phyloP scores from a whole-genome alignment of 64 coral and sea anemone species.

The Exaiptasia diaphana region DNA sequence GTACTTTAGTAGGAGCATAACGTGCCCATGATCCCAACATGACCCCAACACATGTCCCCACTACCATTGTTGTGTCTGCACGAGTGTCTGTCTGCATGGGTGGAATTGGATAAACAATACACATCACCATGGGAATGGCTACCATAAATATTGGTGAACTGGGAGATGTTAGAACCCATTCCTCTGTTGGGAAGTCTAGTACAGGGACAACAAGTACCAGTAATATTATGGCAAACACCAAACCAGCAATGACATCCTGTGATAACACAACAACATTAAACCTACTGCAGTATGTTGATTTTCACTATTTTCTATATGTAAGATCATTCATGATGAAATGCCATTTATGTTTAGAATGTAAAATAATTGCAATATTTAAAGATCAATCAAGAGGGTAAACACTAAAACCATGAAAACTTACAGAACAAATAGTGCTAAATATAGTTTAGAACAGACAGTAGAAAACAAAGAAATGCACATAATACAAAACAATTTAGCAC shows the following conservation, averaged over 20 bases:
- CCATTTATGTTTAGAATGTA: no score
- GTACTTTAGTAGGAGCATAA: slow-evolving; percentile 37
- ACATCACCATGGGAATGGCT: slow-evolving; percentile 63
- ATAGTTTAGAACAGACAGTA: no score
- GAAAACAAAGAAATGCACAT: no score
- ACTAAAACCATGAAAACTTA: no score
- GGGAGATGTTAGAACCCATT: slow-evolving; percentile 73
- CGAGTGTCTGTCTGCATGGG: slow-evolving; percentile 62
- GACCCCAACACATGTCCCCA: slow-evolving; percentile 55
- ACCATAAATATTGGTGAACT: slow-evolving; percentile 74
- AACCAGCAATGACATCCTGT: slow-evolving; percentile 77
- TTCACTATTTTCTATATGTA: no score
- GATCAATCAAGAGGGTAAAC: no score
- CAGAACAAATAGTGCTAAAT: no score
- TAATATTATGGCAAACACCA: slow-evolving; percentile 47
- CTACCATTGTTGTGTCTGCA: slow-evolving; percentile 71
- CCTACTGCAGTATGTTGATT: no score
- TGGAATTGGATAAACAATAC: slow-evolving; percentile 68
- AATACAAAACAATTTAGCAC: no score
- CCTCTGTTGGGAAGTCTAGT: slow-evolving; percentile 54
- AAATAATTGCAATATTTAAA: no score
- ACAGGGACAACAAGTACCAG: slow-evolving; percentile 60
- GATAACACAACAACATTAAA: neutral
- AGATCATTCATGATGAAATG: no score
- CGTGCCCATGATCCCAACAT: slow-evolving; percentile 64